phyloP scores from a whole-genome alignment of 2,797 vertebrate genomes.

The Anguilla anguilla region DNA sequence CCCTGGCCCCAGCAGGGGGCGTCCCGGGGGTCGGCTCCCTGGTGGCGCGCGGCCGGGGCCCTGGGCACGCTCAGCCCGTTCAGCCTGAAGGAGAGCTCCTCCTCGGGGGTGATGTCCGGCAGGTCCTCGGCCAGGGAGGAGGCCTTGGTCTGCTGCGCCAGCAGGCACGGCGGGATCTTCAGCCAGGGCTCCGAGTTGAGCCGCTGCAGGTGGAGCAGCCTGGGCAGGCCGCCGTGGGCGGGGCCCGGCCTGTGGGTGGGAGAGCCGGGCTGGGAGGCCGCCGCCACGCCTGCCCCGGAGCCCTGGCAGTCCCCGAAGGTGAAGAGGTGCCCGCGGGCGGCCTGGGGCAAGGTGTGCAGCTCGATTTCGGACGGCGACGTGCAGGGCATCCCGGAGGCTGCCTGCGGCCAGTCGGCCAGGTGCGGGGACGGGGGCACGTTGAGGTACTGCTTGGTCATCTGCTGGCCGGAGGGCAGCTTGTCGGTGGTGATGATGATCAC shows the following conservation, averaged over 20 bases:
- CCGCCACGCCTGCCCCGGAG: slow-evolving; percentile 44
- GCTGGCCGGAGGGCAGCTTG: slow-evolving; percentile 76
- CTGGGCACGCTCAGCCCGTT: slow-evolving; percentile 61
- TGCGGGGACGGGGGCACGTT: slow-evolving; percentile 79
- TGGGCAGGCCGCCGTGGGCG: slow-evolving; percentile 62
- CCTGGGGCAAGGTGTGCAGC: slow-evolving; percentile 59
- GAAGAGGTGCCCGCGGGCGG: slow-evolving; percentile 56
- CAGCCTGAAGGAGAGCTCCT: slow-evolving; percentile 71
- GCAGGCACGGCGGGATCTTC: slow-evolving; percentile 67
- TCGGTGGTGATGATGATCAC: slow-evolving; percentile 89
- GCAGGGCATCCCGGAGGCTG: slow-evolving; percentile 47
- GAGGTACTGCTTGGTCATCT: slow-evolving; percentile 83
- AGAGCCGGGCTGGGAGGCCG: slow-evolving; percentile 62
- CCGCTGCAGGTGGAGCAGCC: slow-evolving; percentile 64
- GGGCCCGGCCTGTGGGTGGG: slow-evolving; percentile 61
- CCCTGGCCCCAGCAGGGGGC: slow-evolving; percentile 65
- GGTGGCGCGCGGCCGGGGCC: slow-evolving; percentile 69
- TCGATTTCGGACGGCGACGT: slow-evolving; percentile 73
- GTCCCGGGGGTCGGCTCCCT: slow-evolving; percentile 81
- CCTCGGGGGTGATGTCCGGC: slow-evolving; percentile 68
- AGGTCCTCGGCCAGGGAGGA: slow-evolving; percentile 77
- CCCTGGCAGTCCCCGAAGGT: slow-evolving; percentile 62
- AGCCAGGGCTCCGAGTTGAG: slow-evolving; percentile 76
- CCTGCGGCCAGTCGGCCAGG: slow-evolving; percentile 63
- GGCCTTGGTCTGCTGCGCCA: slow-evolving; percentile 75